Evolutionary conservation across 2,888 invertebrate genomes (phyloP).

Genomic region (Athripsodes cinereus): DNA sequence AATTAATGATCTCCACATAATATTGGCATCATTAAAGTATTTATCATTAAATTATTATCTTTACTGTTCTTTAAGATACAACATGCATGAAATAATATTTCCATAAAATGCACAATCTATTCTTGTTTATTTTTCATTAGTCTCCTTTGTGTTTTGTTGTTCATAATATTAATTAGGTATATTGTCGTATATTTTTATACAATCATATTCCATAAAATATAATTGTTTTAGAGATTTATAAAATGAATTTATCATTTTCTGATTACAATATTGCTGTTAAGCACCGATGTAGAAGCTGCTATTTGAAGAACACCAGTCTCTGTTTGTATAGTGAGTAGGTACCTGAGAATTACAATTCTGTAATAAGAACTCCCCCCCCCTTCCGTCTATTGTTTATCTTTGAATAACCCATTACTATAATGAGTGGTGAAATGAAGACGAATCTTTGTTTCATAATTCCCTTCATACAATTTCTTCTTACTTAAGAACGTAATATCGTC

Average conservation of each 20-base stretch:
- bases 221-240: too few species aligned
- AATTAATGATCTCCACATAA: too few species aligned
- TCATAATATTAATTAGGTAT: too few species aligned
- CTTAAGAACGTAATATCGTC: not conserved
- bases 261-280: not conserved
- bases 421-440: slow-evolving; percentile 12
- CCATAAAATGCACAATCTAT: too few species aligned
- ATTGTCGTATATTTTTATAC: too few species aligned
- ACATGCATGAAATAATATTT: too few species aligned
- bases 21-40: too few species aligned
- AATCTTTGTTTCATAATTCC: slow-evolving; percentile 8
- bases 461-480: not conserved
- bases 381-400: slow-evolving; percentile 11
- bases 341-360: not conserved
- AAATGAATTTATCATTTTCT: not conserved
- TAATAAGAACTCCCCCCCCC: not conserved
- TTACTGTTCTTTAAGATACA: too few species aligned
- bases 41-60: too few species aligned
- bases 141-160: too few species aligned
- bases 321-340: not conserved
- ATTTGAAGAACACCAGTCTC: not conserved
- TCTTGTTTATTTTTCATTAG: too few species aligned
- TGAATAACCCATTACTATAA: slow-evolving; percentile 16
- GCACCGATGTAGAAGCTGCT: not conserved
- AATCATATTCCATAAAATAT: too few species aligned